Conservation (phyloP, 2,113 vertebrate genomes). For the Aythya baeri region DNA sequence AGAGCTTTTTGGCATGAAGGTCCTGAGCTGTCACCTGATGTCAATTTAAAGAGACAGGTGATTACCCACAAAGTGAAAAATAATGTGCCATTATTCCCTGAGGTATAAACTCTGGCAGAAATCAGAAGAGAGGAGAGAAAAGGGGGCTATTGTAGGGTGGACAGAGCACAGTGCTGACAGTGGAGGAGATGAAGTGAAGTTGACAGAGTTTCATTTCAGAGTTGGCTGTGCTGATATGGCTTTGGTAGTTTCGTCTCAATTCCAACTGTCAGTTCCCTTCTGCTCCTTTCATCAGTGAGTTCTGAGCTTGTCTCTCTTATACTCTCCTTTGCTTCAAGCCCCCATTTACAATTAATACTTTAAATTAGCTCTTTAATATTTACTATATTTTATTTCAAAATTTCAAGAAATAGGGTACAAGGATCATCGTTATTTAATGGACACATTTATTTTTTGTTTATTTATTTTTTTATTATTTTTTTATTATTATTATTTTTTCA, state of each 20-base stretch:
- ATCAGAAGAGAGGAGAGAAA: neutral
- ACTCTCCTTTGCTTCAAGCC: neutral
- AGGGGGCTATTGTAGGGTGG: neutral
- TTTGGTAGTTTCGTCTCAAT: neutral
- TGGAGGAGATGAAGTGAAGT: neutral
- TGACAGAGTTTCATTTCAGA: neutral
- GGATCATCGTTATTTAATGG: neutral
- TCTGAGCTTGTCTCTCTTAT: neutral
- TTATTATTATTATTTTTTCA: neutral
- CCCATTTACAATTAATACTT: neutral
- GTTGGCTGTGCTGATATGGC: neutral
- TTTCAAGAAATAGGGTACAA: neutral
- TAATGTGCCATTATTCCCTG: conserved; percentile 42
- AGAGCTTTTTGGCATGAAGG: neutral
- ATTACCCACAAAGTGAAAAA: conserved; percentile 54
- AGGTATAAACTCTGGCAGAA: neutral
- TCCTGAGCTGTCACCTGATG: neutral
- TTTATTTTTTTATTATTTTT: no score
- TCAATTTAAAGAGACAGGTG: conserved; percentile 51
- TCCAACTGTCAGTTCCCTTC: neutral
- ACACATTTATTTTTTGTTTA: neutral
- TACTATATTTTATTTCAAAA: neutral
- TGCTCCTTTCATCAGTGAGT: neutral
- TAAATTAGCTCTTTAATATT: neutral
- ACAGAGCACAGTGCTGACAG: neutral